These are phyloP conservation scores for Acleris emargana DNA, from an alignment of 2,888 invertebrate genomes.

Conservation along the genomic window DNA sequence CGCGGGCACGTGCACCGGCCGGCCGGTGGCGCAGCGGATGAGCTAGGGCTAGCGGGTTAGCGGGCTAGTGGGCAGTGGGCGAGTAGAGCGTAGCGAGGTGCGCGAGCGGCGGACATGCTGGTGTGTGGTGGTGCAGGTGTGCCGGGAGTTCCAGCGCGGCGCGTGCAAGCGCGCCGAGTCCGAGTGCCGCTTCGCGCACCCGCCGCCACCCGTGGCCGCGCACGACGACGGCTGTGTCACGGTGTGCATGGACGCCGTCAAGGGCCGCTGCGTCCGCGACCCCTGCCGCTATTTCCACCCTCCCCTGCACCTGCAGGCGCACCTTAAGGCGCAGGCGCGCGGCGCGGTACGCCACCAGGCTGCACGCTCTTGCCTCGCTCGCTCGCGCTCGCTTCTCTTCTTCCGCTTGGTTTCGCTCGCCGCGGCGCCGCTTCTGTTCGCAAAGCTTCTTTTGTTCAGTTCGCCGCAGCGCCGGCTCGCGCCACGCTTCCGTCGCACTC, in stretches of 20 bases:
- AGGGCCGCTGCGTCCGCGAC: constrained; percentile 99
- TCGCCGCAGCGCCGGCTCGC: constrained; percentile 71
- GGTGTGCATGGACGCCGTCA: constrained; percentile 99
- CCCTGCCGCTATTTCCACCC: constrained; percentile 99
- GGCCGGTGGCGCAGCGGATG: constrained; percentile 48
- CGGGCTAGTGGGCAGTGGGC: constrained; percentile 39
- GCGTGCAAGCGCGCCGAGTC: constrained; percentile 98
- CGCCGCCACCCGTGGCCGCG: constrained; percentile 97
- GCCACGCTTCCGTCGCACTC: constrained; percentile 84
- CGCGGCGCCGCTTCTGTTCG: constrained; percentile 81
- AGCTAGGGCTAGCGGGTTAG: constrained; percentile 45
- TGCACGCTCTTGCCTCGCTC: constrained; percentile 77
- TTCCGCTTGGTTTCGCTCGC: constrained; percentile 79
- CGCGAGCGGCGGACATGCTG: constrained; percentile 65
- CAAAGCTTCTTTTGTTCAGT: constrained; percentile 79
- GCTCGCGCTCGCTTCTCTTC: constrained; percentile 79
- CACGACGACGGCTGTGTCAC: constrained; percentile 99
- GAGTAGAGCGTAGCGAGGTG: constrained; percentile 41
- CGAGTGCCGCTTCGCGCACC: constrained; percentile 99
- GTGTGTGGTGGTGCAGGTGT: constrained; percentile 90
- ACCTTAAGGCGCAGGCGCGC: constrained; percentile 99
- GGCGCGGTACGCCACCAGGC: constrained; percentile 92
- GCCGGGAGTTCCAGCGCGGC: constrained; percentile 99
- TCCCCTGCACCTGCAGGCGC: constrained; percentile 99
- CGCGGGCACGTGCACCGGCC: constrained; percentile 32